These are phyloP conservation scores for Peucedramus taeniatus DNA, from an alignment of 2,113 vertebrate genomes.

Conservation along the genomic window DNA sequence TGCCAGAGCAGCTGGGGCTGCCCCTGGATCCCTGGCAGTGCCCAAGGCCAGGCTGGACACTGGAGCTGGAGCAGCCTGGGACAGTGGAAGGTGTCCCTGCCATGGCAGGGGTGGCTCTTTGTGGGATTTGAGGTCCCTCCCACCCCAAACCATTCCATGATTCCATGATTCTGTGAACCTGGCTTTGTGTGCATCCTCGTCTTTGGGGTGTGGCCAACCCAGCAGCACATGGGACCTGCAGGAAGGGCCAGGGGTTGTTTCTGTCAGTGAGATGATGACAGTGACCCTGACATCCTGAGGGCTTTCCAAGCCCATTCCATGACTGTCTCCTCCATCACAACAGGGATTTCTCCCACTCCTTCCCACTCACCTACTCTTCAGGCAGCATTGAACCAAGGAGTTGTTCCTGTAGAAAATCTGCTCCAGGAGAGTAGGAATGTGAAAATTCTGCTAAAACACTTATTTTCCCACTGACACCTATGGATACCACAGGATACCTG, in stretches of 20 bases:
- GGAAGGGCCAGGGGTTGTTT: not conserved
- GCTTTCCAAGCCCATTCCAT: not conserved
- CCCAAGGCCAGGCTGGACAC: not conserved
- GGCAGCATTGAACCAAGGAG: not conserved
- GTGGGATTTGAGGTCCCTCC: accelerated
- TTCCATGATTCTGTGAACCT: not conserved
- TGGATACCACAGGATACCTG: not conserved
- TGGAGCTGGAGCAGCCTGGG: not conserved
- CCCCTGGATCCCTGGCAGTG: not conserved
- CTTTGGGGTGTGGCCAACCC: not conserved
- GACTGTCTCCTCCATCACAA: not conserved
- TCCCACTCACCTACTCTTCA: not conserved
- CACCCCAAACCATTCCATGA: not conserved
- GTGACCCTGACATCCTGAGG: not conserved
- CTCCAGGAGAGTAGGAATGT: not conserved
- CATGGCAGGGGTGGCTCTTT: not conserved
- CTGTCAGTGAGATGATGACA: not conserved
- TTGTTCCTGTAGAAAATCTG: not conserved
- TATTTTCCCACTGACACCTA: not conserved
- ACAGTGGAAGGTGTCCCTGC: not conserved
- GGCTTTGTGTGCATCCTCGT: not conserved
- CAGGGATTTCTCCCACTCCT: not conserved
- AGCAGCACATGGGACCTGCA: not conserved
- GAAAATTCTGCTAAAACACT: not conserved
- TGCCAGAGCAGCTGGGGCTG: not conserved